Base-by-base conservation (phyloP, 2,113 vertebrate genomes). In the Synchiropus splendidus region DNA sequence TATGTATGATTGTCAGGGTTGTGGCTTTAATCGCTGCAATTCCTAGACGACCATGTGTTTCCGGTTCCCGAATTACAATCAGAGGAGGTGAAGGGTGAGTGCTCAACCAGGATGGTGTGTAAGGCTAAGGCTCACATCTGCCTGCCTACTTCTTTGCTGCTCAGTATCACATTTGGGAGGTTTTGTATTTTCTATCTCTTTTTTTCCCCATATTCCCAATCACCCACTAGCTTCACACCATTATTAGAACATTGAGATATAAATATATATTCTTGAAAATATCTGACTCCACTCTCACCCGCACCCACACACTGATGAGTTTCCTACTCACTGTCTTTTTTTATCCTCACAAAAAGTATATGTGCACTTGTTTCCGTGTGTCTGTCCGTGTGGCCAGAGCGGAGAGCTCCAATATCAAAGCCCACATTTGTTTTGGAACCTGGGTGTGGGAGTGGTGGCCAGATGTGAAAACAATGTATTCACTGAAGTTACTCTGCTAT, bases 401-500 rank as follows among this genome's bases (percentile, higher is more conserved):
- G 21, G 51, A 60, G 53, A 52, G 27, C 18, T 59, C 49, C 31
- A 0, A 35, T 68, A 58, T 74, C 74, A 56, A 53, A 54, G 50
- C 33, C 49, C 46, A 6, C 46, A n/a, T 72, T 67, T 74, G 61
- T 70, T 68, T 74, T 72, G 72, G 67, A 78, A 57, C 39, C 64
- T 39, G 46, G 14, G 18, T 36, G 43, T 40, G 56, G 72, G 51
- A 63, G 53, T 18, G 15, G 44, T 6, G 43, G 40, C 61, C 72
- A 75, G 64, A 74, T 75, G 57, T 38, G 35, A 72, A 77, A 77
- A 75, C 69, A 70, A 42, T 58, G 64, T 35, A 41, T 58, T 51
- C 71, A 55, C 18, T 51, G 32, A 62, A 63, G 43, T 55, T 27
- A 42, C 30, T 48, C 58, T 47, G 41, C 61, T 56, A 49, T 66